Conservation (phyloP, 2,113 vertebrate species). For the Xenus cinereus region DNA sequence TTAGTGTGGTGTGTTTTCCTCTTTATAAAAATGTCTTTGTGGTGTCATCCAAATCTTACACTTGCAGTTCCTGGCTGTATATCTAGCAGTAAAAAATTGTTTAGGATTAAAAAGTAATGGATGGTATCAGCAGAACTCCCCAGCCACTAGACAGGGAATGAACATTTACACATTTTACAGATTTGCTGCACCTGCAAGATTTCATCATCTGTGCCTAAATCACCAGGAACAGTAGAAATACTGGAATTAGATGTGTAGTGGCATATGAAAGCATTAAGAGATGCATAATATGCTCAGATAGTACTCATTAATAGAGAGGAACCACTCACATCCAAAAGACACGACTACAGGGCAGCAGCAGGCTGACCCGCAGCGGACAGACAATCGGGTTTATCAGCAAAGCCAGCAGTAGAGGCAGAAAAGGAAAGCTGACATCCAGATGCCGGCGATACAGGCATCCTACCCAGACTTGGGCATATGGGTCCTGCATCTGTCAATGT, state of each 20-base stretch:
- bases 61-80: not conserved
- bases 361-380: conserved; percentile 35
- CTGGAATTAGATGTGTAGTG: not conserved
- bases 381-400: conserved; percentile 47
- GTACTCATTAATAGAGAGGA: not conserved
- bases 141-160: not conserved
- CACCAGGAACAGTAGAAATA: not conserved
- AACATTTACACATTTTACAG: not conserved
- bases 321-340: not conserved
- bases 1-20: not conserved
- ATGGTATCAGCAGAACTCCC: not conserved
- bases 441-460: conserved; percentile 49
- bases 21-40: not conserved
- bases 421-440: conserved; percentile 69
- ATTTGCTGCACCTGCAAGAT: not conserved
- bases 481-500: conserved; percentile 68
- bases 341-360: not conserved
- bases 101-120: conserved; percentile 37
- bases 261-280: not conserved
- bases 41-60: not conserved
- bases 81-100: not conserved
- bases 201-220: not conserved
- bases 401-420: conserved; percentile 38
- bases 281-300: not conserved
- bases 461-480: conserved; percentile 65